Percentiles rank a stretch among this genome's conserved stretches.
Conservation (phyloP, 2,113 vertebrate species). For the Xenopus laevis region DNA sequence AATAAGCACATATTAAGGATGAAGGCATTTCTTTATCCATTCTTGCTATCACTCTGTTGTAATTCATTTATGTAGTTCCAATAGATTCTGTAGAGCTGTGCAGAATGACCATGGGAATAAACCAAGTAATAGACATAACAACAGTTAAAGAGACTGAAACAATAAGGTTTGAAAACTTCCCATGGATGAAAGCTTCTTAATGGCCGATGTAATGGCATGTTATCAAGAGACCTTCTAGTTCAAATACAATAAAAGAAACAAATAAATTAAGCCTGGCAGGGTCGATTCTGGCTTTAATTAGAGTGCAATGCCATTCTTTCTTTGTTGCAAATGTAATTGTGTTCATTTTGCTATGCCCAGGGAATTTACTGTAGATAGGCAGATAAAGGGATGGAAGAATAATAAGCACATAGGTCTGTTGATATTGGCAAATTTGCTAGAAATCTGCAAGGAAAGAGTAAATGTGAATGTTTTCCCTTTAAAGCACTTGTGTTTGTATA, state of each 20-base stretch:
- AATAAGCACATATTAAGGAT: no score
- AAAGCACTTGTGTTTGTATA: conserved; percentile 10
- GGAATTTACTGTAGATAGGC: conserved; percentile 24
- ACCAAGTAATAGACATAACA: no score
- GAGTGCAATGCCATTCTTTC: conserved; percentile 12
- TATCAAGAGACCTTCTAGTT: conserved; percentile 8
- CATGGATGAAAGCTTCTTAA: no score
- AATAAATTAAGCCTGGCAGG: conserved; percentile 16
- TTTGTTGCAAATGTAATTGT: conserved; percentile 28
- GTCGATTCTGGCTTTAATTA: conserved; percentile 18
- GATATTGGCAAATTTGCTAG: conserved; percentile 7
- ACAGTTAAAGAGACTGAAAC: no score
- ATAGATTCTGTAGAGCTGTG: no score
- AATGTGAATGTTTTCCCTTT: conserved; percentile 14
- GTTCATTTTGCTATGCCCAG: conserved; percentile 6
- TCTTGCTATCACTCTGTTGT: no score
- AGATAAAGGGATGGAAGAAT: conserved; percentile 30
- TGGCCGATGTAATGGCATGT: background rate
- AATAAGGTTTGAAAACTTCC: no score
- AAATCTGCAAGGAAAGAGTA: background rate
- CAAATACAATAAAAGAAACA: background rate
- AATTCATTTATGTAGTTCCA: no score
- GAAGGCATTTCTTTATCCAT: no score
- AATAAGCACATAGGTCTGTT: conserved; percentile 20
- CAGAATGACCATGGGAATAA: no score